A percentile compares a stretch with the other conserved stretches of the same genome.
phyloP scores from a whole-genome alignment of 2,888 invertebrate genomes.

The Xestia sexstrigata region DNA sequence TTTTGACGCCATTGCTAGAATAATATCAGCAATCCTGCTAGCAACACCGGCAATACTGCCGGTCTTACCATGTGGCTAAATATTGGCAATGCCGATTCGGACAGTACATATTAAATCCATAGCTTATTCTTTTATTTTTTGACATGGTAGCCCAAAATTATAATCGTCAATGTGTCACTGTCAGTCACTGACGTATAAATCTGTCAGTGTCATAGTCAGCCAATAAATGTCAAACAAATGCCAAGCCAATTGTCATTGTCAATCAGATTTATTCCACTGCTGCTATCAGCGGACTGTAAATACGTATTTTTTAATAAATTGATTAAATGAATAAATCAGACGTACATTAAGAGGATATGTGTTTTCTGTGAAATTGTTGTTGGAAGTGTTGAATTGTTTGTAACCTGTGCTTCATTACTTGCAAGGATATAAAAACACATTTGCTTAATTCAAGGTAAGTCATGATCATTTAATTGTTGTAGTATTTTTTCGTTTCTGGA shows the following conservation, averaged over 20 bases:
- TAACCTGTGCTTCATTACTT: neutral
- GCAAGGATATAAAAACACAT: constrained; percentile 1
- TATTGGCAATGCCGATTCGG: neutral
- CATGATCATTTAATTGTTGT: constrained; percentile 32
- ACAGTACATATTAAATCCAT: constrained; percentile 5
- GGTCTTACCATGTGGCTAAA: neutral
- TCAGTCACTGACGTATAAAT: neutral
- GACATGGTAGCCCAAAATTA: constrained; percentile 3
- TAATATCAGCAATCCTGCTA: neutral
- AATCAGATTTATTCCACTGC: constrained; percentile 23
- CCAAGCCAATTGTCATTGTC: too few relatives aligned
- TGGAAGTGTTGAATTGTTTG: neutral
- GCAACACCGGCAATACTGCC: neutral
- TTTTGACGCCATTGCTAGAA: neutral
- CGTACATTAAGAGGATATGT: constrained; percentile 29
- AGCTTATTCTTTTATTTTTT: neutral
- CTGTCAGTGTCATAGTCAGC: too few relatives aligned
- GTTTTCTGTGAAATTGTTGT: neutral
- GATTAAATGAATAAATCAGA: constrained; percentile 38
- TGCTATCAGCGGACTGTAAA: constrained; percentile 17
- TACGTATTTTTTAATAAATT: constrained; percentile 48
- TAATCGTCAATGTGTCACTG: constrained; percentile 3
- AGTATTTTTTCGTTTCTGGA: constrained; percentile 58
- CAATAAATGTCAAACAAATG: constrained; percentile 18
- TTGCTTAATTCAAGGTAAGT: constrained; percentile 58